Evolutionary conservation across 2,113 vertebrate species (phyloP), one percentile per base, ranked within the genome.

Genomic region (Cryptotis parvus): DNA sequence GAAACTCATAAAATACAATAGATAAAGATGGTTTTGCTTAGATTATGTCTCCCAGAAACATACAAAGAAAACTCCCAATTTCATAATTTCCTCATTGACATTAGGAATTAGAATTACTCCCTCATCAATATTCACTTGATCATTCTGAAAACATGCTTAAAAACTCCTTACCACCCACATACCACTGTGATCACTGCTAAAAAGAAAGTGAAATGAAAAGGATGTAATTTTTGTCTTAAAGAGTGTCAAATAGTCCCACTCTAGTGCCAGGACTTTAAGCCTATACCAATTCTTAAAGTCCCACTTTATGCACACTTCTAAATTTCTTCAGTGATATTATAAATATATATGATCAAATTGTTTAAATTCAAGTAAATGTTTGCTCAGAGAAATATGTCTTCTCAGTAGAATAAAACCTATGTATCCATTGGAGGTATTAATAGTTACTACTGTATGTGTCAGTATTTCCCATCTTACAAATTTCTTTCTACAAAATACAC

Each of bases 341-440:
- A 94, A 84, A 90, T 89, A 92, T 49, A 35, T 74, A 65, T 66
- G 41, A 91, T 75, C 1, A 45, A 94, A 93, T 91, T 8, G 79
- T 87, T 58, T 94, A 16, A 70, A 41, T 65, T 33, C 78, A 49
- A 91, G 58, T 41, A 37, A n/a, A n/a, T n/a, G n/a, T n/a, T n/a
- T n/a, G n/a, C n/a, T n/a, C n/a, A n/a, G n/a, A n/a, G n/a, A n/a
- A n/a, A n/a, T 74, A 75, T 33, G 3, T 61, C 69, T 75, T 82
- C 18, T 24, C 55, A 58, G 33, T 39, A 77, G n/a, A 31, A 65
- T 90, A 74, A 90, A 87, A 79, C 52, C 70, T 27, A 24, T 65
- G 73, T 58, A 63, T 84, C n/a, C 41, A 66, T 55, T 39, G 8
- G 58, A 72, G 89, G 43, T 16, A 63, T 66, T 6, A 87, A 81